phyloP scores from a whole-genome alignment of 2,113 vertebrate species.

The Manacus vitellinus region DNA sequence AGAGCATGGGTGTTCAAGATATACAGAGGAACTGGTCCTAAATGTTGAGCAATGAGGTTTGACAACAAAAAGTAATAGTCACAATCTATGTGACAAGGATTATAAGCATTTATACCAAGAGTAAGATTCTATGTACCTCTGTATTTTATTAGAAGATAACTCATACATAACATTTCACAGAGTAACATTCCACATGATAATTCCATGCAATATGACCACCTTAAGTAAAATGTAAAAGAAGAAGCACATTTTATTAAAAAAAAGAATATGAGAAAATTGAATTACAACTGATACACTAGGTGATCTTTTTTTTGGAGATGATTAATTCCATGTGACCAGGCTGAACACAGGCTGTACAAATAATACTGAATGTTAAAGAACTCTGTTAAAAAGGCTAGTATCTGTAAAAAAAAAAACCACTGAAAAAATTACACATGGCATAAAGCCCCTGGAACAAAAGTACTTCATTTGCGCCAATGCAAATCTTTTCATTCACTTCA shows the following conservation, averaged over 20 bases:
- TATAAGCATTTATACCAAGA: background rate
- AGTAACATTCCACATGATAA: background rate
- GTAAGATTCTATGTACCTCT: background rate
- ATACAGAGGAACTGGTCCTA: background rate
- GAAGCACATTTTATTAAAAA: background rate
- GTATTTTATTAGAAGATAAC: background rate
- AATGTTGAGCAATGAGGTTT: background rate
- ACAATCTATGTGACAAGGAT: background rate
- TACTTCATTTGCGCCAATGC: background rate
- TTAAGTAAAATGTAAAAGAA: background rate
- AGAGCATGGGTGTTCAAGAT: background rate
- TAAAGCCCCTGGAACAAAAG: background rate
- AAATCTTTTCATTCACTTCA: conserved; percentile 14
- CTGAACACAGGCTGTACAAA: background rate
- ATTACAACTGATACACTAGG: background rate
- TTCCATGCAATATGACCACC: background rate
- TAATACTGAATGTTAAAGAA: background rate
- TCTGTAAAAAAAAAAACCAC: background rate
- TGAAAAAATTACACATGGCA: background rate
- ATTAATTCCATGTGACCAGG: background rate
- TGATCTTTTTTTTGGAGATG: background rate
- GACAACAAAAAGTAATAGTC: background rate
- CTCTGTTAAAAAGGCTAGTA: background rate
- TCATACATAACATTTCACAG: background rate
- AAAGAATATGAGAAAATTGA: background rate